Evolutionary conservation across 2,113 vertebrate species (phyloP).

Genomic region (Microtus pennsylvanicus): DNA sequence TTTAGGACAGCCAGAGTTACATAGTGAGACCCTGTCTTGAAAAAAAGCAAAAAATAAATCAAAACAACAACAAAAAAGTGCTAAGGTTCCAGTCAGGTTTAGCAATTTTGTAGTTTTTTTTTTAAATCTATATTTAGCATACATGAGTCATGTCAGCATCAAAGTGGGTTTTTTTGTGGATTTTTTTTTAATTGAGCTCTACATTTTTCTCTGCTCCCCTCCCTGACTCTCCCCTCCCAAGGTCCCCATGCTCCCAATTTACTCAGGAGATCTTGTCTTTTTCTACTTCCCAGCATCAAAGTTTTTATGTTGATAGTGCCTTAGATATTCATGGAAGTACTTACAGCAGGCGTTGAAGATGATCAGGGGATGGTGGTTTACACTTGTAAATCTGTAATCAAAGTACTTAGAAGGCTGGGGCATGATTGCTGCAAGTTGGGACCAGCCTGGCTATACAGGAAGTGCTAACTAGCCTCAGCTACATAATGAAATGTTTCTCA

Average conservation of each 20-base stretch:
- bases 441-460: neutral
- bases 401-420: neutral
- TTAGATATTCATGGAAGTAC: conserved; percentile 24
- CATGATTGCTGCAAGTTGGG: neutral
- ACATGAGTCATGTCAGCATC: neutral
- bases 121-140: conserved; percentile 50
- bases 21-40: neutral
- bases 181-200: neutral
- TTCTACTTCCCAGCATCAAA: too few relatives aligned
- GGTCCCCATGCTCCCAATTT: too few relatives aligned
- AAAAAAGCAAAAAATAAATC: neutral
- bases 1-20: too few relatives aligned
- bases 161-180: neutral
- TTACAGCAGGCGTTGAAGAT: neutral
- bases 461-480: neutral
- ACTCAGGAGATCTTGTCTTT: too few relatives aligned
- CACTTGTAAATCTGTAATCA: neutral
- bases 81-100: neutral
- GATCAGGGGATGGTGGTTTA: neutral
- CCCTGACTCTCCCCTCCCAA: too few relatives aligned
- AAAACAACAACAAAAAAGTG: neutral
- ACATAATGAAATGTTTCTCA: too few relatives aligned
- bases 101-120: conserved; percentile 61
- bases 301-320: conserved; percentile 19
- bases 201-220: too few relatives aligned